Percentiles rank a stretch among this genome's conserved stretches.
Conservation (phyloP, 2,888 invertebrate species). For the Cataglyphis altisquamis region DNA sequence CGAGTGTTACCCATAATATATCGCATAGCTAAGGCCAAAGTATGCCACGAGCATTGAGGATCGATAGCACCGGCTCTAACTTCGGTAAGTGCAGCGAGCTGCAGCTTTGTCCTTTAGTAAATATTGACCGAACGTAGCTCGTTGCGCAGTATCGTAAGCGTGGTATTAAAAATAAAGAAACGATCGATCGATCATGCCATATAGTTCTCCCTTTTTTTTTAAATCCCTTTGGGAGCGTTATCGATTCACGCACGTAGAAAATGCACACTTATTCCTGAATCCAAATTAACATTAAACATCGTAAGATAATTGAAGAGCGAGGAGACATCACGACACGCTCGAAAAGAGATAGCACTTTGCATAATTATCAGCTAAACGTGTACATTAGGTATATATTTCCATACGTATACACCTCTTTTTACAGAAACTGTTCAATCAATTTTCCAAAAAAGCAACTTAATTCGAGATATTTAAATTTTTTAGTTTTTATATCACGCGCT, state of each 20-base stretch:
- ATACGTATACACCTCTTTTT: not conserved
- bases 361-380: not conserved
- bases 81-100: conserved; percentile 52
- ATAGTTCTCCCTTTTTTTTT: conserved; percentile 9
- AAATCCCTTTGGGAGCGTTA: not conserved
- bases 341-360: not conserved
- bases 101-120: conserved; percentile 54
- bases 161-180: conserved; percentile 49
- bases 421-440: not conserved
- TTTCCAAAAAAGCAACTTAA: not conserved
- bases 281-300: not conserved
- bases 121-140: conserved; percentile 52
- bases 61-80: conserved; percentile 48
- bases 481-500: not conserved
- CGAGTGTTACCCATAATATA: conserved; percentile 16
- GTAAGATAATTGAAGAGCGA: not conserved
- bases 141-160: conserved; percentile 52
- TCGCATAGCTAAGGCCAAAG: conserved; percentile 36
- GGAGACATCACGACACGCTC: not conserved
- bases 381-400: not conserved
- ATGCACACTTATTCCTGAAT: not conserved
- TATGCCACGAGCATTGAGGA: conserved; percentile 40
- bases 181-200: conserved; percentile 26
- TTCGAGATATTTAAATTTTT: not conserved
- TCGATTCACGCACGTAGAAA: not conserved